A percentile compares a stretch with the other conserved stretches of the same genome.
Evolutionary conservation across 2,797 vertebrate genomes (phyloP).

Genomic region (Nannoperca obscura): DNA sequence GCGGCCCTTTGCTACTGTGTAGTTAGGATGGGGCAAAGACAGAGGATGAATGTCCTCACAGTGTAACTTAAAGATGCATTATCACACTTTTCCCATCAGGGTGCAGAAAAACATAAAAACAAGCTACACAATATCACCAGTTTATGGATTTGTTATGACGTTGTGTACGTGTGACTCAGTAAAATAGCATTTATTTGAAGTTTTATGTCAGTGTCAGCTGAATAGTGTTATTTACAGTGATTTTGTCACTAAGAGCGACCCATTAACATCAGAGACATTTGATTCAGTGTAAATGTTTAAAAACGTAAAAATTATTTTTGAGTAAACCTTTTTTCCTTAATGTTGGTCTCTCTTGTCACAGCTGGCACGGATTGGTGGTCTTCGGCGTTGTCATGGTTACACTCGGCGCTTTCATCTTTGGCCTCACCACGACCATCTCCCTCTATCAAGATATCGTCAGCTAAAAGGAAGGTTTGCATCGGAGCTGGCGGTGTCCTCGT

Average conservation of each 20-base stretch:
- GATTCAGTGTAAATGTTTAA: neutral
- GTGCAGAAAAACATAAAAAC: neutral
- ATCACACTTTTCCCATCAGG: neutral
- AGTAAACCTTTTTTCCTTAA: neutral
- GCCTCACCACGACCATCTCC: constrained; percentile 95
- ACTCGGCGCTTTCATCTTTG: constrained; percentile 94
- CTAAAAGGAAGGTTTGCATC: constrained; percentile 35
- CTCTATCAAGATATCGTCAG: constrained; percentile 86
- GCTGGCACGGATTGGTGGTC: constrained; percentile 90
- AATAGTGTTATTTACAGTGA: neutral
- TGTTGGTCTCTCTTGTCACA: constrained; percentile 57
- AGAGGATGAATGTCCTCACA: neutral
- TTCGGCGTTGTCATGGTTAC: constrained; percentile 92
- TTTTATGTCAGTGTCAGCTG: neutral
- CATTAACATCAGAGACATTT: neutral
- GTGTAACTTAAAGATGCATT: neutral
- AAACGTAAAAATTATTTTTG: neutral
- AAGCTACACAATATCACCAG: neutral
- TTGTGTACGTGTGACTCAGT: no score
- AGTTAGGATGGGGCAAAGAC: neutral
- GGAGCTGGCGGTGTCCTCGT: neutral
- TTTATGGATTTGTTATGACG: neutral
- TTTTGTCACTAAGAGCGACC: neutral
- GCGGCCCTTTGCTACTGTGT: no score
- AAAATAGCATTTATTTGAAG: no score